Evolutionary conservation across 2,113 vertebrate genomes (phyloP), one percentile per base, ranked within the genome.

Genomic region (Jaculus jaculus): DNA sequence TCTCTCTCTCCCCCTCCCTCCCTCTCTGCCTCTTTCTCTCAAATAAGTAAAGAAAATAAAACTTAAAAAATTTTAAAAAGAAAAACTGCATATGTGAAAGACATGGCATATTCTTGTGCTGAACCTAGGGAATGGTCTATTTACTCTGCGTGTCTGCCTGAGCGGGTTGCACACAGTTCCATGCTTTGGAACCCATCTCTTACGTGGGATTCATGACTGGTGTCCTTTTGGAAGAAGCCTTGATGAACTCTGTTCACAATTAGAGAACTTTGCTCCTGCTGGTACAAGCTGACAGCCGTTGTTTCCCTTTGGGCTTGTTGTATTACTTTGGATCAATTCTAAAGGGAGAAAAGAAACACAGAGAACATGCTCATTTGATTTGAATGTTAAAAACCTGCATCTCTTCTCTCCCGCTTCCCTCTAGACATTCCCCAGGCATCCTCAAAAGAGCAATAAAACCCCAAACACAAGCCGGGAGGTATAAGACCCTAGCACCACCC

Each of bases 201-300:
- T 94, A 9, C 34, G 20, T 75, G 84, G 80, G 23, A 30, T 73
- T 32, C 23, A 15, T 92, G 82, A 54, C 7, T 74, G 28, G 8
- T 71, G 39, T 90, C 24, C 69, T 88, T 92, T 81, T 93, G 77
- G 81, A 91, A 91, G 42, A 89, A 37, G 34, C 69, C 32, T 73
- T 88, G n/a, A 32, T 66, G 23, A 65, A 68, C 39, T 86, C 81
- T 75, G 69, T 82, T 87, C 87, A 87, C 39, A 66, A 4, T 92
- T 93, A 83, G 42, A 84, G 47, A 93, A 94, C 75, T 78, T 42
- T 91, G 72, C 89, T 37, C 72, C 34, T 90, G 72, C 63, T 92
- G 51, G n/a, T 90, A 20, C 39, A 78, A 47, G 42, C 68, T 65
- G 32, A 87, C 30, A 91, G 60, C 39, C 83, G 11, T 24, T n/a